Evolutionary conservation across 2,113 vertebrate genomes (phyloP), one percentile per base, ranked within the genome.

Genomic region (Coptodon rendalli): DNA sequence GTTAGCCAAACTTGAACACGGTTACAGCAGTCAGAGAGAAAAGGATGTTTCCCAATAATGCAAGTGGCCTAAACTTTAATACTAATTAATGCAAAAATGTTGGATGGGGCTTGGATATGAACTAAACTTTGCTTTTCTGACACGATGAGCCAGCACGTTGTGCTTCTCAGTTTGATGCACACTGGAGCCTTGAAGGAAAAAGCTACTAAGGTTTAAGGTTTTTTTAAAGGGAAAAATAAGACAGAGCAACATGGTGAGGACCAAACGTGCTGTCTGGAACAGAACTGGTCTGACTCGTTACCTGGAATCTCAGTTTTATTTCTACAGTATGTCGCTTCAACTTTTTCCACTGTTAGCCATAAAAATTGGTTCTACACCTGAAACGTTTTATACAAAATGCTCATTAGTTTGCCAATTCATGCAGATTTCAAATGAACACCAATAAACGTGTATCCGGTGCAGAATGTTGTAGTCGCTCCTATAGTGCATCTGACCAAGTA

Each of bases 401-500:
- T 3, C 40, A 53, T 24, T 14, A 2, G 56, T 80, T 40, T 19
- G 52, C n/a, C 5, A 14, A 34, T 50, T 29, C 9, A 4, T 40
- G 6, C 50, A 12, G 19, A 24, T 52, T 43, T n/a, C 43, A 63
- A n/a, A 6, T 12, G 6, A 68, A 59, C 79, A 61, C 17, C 3
- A 87, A 56, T 29, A n/a, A 63, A 11, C 36, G 34, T 52, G 31
- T 31, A 22, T 81, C n/a, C 10, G 7, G 6, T 36, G 68, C 16
- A 4, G 45, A 63, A 56, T 13, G 36, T 16, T 81, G 52, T 73
- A 90, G 89, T 86, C 53, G 34, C 95, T 97, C 95, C 97, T 97
- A 11, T 90, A 98, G 96, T 97, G 97, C 95, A 97, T 96, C 96
- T 97, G 94, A 95, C 96, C 95, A 66, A 78, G 48, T 13, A 54